Base-by-base conservation (phyloP, 2,113 vertebrate genomes). In the Odocoileus hemionus region DNA sequence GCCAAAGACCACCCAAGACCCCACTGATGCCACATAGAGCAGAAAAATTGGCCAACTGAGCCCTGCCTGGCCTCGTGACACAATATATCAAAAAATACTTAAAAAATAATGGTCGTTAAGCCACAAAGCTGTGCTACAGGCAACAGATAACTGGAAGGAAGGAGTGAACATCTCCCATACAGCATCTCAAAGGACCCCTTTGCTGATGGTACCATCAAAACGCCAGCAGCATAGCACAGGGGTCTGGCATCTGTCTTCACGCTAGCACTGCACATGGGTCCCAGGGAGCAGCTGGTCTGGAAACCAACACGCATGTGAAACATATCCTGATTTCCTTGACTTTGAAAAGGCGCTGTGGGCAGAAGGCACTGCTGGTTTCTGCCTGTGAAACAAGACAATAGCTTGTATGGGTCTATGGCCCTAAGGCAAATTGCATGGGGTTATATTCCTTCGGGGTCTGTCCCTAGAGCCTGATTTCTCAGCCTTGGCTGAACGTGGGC, bases 261-360 rank as follows among this genome's bases (percentile, higher is more conserved):
- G 17, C 5, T 16, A n/a, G 54, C 30, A 36, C n/a, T 2, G 45
- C 70, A 64, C 9, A 5, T 0, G 8, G 21, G 2, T 8, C 80
- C 55, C 55, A 78, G 4, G n/a, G 64, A 60, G 55, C 26, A 60
- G 52, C 5, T 39, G 55, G 19, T 17, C 33, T 43, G 43, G 47
- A 47, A n/a, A 36, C 39, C n/a, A 12, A 1, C 2, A 39, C 0
- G 0, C 26, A 14, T 6, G 13, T 43, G 30, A 25, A n/a, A 4
- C 4, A 3, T 6, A 45, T 12, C 39, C 61, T 64, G 43, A 23
- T 9, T 6, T 30, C 39, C 55, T 26, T 14, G 30, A 7, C 23
- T 47, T 36, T 28, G 57, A 39, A 89, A 83, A 84, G 39, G 17
- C n/a, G 7, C 19, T 2, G 6, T 36, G 26, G 33, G 33, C 21